phyloP scores from a whole-genome alignment of 2,797 vertebrate genomes.

The Melanitta fusca region DNA sequence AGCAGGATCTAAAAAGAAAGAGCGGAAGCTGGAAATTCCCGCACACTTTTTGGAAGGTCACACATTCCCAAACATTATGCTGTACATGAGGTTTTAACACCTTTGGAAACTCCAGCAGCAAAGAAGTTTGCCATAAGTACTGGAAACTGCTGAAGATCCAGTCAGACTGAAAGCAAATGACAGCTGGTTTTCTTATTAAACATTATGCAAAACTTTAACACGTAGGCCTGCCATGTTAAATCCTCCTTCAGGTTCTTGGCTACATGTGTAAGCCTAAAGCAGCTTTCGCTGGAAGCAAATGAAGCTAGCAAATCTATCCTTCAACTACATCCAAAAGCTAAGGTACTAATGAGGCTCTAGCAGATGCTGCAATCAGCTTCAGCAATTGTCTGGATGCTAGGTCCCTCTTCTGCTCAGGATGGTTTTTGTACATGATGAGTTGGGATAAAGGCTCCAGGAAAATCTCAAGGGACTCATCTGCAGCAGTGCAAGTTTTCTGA shows the following conservation, averaged over 20 bases:
- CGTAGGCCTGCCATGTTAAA: constrained; percentile 12
- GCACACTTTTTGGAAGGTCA: not conserved
- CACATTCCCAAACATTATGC: not conserved
- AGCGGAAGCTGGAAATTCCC: constrained; percentile 34
- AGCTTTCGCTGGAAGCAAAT: constrained; percentile 53
- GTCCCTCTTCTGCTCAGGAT: not conserved
- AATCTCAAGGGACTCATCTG: not conserved
- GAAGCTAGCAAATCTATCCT: constrained; percentile 32
- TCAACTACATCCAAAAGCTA: not conserved
- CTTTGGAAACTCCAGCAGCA: not conserved
- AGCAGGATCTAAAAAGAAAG: constrained; percentile 24
- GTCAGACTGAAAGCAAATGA: constrained; percentile 2
- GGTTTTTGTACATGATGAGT: not conserved
- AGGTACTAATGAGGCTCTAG: constrained; percentile 14
- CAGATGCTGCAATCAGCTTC: not conserved
- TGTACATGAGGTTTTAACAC: not conserved
- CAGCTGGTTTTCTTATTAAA: constrained; percentile 21
- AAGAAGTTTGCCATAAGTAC: not conserved
- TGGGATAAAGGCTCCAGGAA: not conserved
- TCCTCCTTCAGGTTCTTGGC: not conserved
- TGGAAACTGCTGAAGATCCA: constrained; percentile 4
- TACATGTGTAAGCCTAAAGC: constrained; percentile 26
- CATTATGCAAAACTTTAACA: constrained; percentile 43
- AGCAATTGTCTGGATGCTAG: not conserved
- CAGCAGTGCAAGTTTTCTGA: not conserved